Evolutionary conservation across 2,797 vertebrate species (phyloP).

Genomic region (Moxostoma hubbsi): DNA sequence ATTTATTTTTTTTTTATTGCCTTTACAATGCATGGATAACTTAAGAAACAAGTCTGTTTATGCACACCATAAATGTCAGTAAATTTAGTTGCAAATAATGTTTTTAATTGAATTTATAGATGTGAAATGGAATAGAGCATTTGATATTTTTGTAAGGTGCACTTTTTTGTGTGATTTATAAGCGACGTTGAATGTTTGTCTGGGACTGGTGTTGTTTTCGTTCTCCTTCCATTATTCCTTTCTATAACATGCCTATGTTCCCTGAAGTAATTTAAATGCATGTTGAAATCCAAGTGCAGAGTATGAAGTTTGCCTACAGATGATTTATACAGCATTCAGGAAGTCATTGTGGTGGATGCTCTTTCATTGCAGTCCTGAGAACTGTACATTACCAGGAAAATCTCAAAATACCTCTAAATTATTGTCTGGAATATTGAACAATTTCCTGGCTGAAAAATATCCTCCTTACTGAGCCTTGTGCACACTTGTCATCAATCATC

Average conservation of each 20-base stretch:
- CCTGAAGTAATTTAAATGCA: slow-evolving; percentile 19
- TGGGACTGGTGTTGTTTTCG: slow-evolving; percentile 4
- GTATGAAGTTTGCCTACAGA: slow-evolving; percentile 8
- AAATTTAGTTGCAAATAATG: background rate
- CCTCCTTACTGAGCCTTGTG: slow-evolving; percentile 40
- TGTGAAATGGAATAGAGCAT: background rate
- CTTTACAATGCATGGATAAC: background rate
- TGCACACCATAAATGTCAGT: background rate
- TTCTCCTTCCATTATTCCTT: background rate
- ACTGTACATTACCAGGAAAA: slow-evolving; percentile 4
- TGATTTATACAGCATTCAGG: slow-evolving; percentile 23
- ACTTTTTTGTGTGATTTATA: background rate
- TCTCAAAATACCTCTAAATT: slow-evolving; percentile 14
- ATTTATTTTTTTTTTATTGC: too few species aligned
- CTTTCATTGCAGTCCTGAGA: slow-evolving; percentile 32
- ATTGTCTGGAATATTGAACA: slow-evolving; percentile 33
- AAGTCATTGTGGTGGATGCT: background rate
- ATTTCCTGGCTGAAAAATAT: slow-evolving; percentile 45
- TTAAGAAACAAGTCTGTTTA: background rate
- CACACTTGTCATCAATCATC: slow-evolving; percentile 52
- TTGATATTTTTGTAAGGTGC: too few species aligned
- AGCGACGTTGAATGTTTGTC: background rate
- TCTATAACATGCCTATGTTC: slow-evolving; percentile 12
- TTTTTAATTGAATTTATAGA: slow-evolving; percentile 15
- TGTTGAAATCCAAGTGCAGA: slow-evolving; percentile 12